Evolutionary conservation across 2,888 invertebrate species (phyloP), one percentile per base, ranked within the genome.

Genomic region (Tetragnatha montana): DNA sequence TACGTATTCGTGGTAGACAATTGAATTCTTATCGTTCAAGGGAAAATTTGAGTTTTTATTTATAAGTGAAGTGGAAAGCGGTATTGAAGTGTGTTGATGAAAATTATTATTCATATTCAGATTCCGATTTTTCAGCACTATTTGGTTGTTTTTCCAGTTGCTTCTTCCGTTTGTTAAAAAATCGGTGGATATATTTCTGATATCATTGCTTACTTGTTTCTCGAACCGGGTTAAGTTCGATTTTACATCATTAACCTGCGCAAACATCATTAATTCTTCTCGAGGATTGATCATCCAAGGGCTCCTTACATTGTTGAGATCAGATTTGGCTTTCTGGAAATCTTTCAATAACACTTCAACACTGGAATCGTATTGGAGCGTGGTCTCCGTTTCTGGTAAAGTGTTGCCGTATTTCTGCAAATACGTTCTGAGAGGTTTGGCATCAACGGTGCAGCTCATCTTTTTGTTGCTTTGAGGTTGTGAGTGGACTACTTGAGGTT

Each of bases 1-100:
- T 68, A 88, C 81, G 51, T 91, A 88, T 71, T 81, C 69, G n/a
- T 91, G 88, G 82, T 91, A 91, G 17, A 85, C n/a, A 10, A 71
- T 19, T 14, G 70, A 78, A 69, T 87, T 86, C 19, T 86, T 75
- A 21, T 71, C 51, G 22, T 82, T 90, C 21, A 82, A 47, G 12
- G 73, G 74, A 8, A 90, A 60, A 78, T 85, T 89, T 14, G 49
- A 51, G 8, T 78, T 71, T 8, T 14, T 19, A 14, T n/a, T n/a
- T 19, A 47, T 21, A 19, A 17, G 60, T 6, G 19, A 60, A 21
- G 17, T 21, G 50, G 70, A 10, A 70, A 50, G 47, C 10, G 71
- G 47, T 19, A 19, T 68, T 14, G 19, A 19, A 60, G 17, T 17
- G 10, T 19, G 17, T 50, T 47, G n/a, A 14, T 21, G 49, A 12